Evolutionary conservation across 2,888 invertebrate species (phyloP).

Genomic region (Drosophila algonquin): DNA sequence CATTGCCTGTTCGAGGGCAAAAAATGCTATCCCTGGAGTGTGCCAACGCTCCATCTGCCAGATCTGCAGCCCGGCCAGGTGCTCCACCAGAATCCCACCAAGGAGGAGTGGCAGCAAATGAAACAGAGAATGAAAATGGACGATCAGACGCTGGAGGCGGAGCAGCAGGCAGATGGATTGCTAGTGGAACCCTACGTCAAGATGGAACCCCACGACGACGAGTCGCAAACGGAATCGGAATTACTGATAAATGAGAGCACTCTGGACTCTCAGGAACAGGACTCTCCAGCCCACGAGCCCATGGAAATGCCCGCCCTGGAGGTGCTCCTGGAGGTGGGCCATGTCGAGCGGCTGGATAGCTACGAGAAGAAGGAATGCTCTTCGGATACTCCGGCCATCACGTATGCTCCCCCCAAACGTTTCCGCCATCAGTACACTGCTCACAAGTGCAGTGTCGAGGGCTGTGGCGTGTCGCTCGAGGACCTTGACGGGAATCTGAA

Average conservation of each 20-base stretch:
- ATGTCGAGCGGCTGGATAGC: constrained; percentile 66
- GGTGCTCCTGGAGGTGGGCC: constrained; percentile 66
- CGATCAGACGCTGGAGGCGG: constrained; percentile 13
- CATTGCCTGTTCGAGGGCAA: constrained; percentile 59
- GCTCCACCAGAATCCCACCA: constrained; percentile 47
- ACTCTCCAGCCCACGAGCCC: constrained; percentile 33
- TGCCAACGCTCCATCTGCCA: constrained; percentile 72
- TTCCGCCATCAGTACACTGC: constrained; percentile 47
- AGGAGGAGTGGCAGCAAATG: constrained; percentile 62
- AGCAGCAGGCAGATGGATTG: constrained; percentile 5
- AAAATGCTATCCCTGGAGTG: constrained; percentile 73
- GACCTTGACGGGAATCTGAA: constrained; percentile 53
- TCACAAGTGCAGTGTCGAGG: constrained; percentile 61
- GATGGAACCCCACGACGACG: constrained; percentile 33
- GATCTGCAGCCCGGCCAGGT: neutral
- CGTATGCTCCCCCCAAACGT: constrained; percentile 2
- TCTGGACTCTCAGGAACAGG: neutral
- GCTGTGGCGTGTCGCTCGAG: constrained; percentile 55
- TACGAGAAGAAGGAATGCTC: constrained; percentile 58
- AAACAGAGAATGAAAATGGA: constrained; percentile 10
- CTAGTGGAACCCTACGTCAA: constrained; percentile 42
- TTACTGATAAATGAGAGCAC: constrained; percentile 4
- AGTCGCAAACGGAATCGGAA: constrained; percentile 24
- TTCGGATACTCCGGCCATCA: neutral
- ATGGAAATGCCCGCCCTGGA: constrained; percentile 32